Conservation (phyloP, 2,113 vertebrate species). For the Chaenogobius annularis region DNA sequence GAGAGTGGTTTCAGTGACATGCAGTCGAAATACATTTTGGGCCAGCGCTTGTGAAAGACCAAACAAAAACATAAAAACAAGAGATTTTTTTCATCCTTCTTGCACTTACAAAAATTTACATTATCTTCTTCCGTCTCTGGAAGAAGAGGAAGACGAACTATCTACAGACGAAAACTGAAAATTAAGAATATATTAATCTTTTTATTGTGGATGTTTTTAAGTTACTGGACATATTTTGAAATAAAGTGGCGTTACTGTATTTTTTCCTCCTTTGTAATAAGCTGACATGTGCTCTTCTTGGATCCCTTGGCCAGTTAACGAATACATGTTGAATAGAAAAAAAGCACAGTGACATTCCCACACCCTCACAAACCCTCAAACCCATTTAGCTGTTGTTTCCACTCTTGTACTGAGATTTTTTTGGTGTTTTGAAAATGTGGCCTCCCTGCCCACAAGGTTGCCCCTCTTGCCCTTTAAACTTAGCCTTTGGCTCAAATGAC, state of each 20-base stretch:
- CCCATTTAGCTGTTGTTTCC: slow-evolving; percentile 38
- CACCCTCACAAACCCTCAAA: slow-evolving; percentile 61
- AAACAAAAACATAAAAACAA: slow-evolving; percentile 23
- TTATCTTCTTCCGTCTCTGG: slow-evolving; percentile 19
- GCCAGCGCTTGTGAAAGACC: slow-evolving; percentile 33
- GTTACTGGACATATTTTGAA: slow-evolving; percentile 62
- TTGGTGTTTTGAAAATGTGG: slow-evolving; percentile 70
- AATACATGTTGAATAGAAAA: slow-evolving; percentile 39
- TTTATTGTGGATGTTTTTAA: slow-evolving; percentile 73
- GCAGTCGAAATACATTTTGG: slow-evolving; percentile 17
- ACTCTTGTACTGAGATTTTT: slow-evolving; percentile 58
- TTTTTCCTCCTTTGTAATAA: slow-evolving; percentile 65
- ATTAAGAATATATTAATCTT: slow-evolving; percentile 64
- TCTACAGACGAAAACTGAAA: slow-evolving; percentile 31
- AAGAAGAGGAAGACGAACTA: slow-evolving; percentile 11
- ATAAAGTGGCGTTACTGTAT: slow-evolving; percentile 63
- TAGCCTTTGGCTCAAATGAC: slow-evolving; percentile 8
- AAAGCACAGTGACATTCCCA: slow-evolving; percentile 56
- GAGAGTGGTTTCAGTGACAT: slow-evolving; percentile 7
- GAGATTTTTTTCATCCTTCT: slow-evolving; percentile 19
- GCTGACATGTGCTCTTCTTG: slow-evolving; percentile 41
- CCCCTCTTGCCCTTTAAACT: slow-evolving; percentile 25
- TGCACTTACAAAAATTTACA: slow-evolving; percentile 34
- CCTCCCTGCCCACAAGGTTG: slow-evolving; percentile 23
- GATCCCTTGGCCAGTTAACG: slow-evolving; percentile 19